These are phyloP conservation scores for Panagrolaimus sp. DNA, from an alignment of 1,140 invertebrate genomes.

Conservation along the genomic window DNA sequence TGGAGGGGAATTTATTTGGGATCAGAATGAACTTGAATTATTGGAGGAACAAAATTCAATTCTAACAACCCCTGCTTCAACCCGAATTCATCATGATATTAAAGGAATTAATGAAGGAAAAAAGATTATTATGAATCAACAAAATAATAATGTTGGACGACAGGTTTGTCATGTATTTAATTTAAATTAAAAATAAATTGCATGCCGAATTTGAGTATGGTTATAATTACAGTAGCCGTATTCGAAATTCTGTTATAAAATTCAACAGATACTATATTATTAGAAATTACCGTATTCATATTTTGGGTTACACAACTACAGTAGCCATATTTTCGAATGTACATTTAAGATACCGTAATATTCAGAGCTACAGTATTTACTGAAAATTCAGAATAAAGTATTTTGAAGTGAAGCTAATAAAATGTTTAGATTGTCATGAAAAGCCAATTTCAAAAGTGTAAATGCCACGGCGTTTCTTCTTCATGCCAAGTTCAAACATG, in stretches of 20 bases:
- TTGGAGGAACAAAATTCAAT: slow-evolving; percentile 12
- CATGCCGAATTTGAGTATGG: no score
- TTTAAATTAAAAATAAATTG: no score
- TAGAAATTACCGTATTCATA: no score
- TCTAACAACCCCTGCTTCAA: not conserved
- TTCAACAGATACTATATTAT: no score
- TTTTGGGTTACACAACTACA: no score
- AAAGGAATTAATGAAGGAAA: slow-evolving; percentile 25
- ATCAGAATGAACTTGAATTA: not conserved
- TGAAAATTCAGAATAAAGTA: no score
- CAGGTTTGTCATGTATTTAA: slow-evolving; percentile 66
- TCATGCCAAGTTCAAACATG: slow-evolving; percentile 69
- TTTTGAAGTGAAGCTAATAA: no score
- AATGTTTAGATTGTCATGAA: not conserved
- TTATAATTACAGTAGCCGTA: no score
- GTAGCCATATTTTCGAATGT: no score
- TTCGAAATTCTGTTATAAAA: no score
- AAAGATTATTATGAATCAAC: slow-evolving; percentile 66
- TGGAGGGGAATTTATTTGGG: not conserved
- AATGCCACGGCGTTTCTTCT: slow-evolving; percentile 68
- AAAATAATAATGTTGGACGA: slow-evolving; percentile 72
- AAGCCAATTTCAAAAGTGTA: slow-evolving; percentile 60
- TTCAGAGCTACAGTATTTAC: no score
- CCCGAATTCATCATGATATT: not conserved
- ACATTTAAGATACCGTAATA: no score